Conservation (phyloP, 2,113 vertebrate species). For the Trogon melanurus region DNA sequence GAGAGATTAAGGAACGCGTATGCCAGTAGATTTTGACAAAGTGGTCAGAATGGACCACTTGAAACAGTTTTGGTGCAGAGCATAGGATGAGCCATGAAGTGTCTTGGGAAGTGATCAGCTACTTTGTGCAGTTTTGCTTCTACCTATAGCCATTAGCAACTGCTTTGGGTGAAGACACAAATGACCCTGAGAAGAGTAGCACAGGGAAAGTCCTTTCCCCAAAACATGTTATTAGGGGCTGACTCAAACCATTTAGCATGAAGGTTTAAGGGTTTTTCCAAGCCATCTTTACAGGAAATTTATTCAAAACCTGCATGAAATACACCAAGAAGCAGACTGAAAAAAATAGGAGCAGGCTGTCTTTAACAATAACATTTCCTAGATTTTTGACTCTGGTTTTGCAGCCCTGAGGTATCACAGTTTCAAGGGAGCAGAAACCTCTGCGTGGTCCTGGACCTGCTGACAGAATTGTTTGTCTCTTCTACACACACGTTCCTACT, state of each 20-base stretch:
- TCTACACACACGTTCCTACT: background rate
- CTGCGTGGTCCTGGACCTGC: background rate
- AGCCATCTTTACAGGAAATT: background rate
- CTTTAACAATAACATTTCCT: background rate
- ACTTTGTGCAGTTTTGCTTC: background rate
- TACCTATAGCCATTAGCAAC: background rate
- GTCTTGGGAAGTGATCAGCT: background rate
- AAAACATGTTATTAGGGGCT: background rate
- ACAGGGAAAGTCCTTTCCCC: background rate
- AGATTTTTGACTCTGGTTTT: background rate
- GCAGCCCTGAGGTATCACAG: background rate
- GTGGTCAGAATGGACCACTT: background rate
- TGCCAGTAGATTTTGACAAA: background rate
- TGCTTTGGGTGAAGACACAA: background rate
- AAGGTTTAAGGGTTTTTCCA: background rate
- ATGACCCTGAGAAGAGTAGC: background rate
- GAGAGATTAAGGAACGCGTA: background rate
- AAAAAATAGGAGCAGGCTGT: background rate
- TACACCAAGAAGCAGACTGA: background rate
- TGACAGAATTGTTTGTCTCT: background rate
- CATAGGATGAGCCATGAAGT: background rate
- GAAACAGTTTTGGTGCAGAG: background rate
- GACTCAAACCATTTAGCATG: background rate
- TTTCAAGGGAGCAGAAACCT: background rate
- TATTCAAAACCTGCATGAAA: background rate